Conservation (phyloP, 2,888 invertebrate genomes). For the Baccha elongata region DNA sequence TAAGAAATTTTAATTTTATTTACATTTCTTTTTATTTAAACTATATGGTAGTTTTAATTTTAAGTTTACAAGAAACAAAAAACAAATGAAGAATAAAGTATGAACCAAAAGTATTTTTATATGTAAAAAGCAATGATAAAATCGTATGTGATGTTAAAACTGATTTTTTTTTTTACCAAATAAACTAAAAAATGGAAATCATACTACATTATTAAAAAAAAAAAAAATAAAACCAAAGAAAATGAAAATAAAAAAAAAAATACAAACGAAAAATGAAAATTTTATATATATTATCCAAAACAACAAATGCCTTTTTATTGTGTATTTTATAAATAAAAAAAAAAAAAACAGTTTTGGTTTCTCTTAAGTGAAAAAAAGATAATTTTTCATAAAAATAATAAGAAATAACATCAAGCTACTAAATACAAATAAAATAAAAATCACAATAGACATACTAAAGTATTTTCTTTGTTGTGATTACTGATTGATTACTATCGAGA, state of each 20-base stretch:
- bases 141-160: conserved; percentile 73
- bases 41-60: conserved; percentile 53
- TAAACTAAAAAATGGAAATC: conserved; percentile 62
- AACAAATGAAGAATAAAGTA: conserved; percentile 49
- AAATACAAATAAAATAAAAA: conserved; percentile 8
- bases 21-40: not conserved
- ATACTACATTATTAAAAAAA: conserved; percentile 56
- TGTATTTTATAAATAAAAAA: conserved; percentile 23
- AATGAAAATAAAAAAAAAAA: conserved; percentile 17
- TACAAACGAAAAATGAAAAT: conserved; percentile 41
- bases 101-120: conserved; percentile 72
- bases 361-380: conserved; percentile 10
- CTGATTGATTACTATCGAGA: no score
- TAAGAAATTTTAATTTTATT: conserved; percentile 9
- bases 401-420: conserved; percentile 7
- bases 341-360: conserved; percentile 35
- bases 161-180: conserved; percentile 69
- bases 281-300: conserved; percentile 67
- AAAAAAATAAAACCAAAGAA: conserved; percentile 26
- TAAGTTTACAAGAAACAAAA: conserved; percentile 52
- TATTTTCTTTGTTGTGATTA: no score
- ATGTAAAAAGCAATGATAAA: conserved; percentile 72
- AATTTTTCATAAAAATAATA: not conserved
- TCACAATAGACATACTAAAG: not conserved
- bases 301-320: conserved; percentile 35